These are phyloP conservation scores for Sesia bembeciformis DNA, from an alignment of 2,888 invertebrate genomes.

Conservation along the genomic window DNA sequence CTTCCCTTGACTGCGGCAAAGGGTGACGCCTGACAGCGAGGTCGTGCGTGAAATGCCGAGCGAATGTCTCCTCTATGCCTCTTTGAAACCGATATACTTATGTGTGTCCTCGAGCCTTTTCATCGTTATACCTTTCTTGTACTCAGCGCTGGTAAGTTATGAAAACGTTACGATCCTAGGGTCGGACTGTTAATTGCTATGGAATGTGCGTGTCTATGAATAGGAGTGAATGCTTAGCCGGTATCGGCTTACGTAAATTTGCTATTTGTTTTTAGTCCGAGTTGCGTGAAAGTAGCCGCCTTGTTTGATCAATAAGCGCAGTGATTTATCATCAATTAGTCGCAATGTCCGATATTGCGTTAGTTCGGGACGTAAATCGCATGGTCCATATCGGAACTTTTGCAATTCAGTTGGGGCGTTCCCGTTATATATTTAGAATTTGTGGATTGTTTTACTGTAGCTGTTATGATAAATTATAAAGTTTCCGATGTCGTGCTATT, in stretches of 20 bases:
- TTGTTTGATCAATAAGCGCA: not conserved
- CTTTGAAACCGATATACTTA: slow-evolving; percentile 12
- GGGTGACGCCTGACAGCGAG: slow-evolving; percentile 25
- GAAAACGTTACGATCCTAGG: slow-evolving; percentile 42
- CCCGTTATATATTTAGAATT: slow-evolving; percentile 40
- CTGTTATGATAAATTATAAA: slow-evolving; percentile 54
- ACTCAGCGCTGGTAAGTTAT: slow-evolving; percentile 14
- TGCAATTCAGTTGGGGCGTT: slow-evolving; percentile 37
- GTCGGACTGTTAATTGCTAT: slow-evolving; percentile 35
- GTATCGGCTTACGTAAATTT: slow-evolving; percentile 4
- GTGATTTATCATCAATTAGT: not conserved
- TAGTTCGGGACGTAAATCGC: not conserved
- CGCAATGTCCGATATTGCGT: not conserved
- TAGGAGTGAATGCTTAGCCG: slow-evolving; percentile 5
- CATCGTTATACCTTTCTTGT: slow-evolving; percentile 12
- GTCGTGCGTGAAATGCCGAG: slow-evolving; percentile 3
- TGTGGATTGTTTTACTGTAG: slow-evolving; percentile 44
- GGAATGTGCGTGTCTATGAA: slow-evolving; percentile 13
- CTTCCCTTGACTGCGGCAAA: slow-evolving; percentile 37
- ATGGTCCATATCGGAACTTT: slow-evolving; percentile 31
- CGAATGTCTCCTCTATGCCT: slow-evolving; percentile 11
- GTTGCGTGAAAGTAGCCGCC: slow-evolving; percentile 7
- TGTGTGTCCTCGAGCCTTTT: slow-evolving; percentile 10
- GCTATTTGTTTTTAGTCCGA: slow-evolving; percentile 1
- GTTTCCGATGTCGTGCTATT: slow-evolving; percentile 39